Base-by-base conservation (phyloP, 2,888 invertebrate genomes). In the Acleris holmiana region DNA sequence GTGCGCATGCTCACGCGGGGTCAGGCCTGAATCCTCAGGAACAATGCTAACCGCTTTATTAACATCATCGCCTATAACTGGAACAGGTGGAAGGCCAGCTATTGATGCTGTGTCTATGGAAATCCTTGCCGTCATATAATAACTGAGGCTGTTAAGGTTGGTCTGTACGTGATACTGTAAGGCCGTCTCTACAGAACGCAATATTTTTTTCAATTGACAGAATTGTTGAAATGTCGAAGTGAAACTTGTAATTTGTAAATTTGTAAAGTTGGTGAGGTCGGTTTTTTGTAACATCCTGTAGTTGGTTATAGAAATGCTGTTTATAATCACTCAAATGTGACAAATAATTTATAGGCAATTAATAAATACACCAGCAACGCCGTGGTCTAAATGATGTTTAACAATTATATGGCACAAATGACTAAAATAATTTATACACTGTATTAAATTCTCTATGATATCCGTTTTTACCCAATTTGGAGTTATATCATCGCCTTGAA, bases 41-140 rank as follows among this genome's bases (percentile, higher is more conserved):
- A 89, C 90, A 91, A 91, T 91, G 91, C 85, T 86, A 91, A 91
- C 91, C 78, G 73, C 87, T 89, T 85, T 77, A 90, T 91, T 91
- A 89, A 82, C 90, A 77, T 81, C 74, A 77, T 80, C 74, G 82
- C 79, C 78, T 83, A 83, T 85, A 88, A 85, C 77, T 88, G 73
- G 88, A 86, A 83, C 89, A 84, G 76, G 74, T 81, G 78, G 83
- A 87, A 89, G 91, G 88, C 74, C 82, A 78, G 76, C 75, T 71
- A 71, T 69, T 51, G 65, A 57, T 66, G 64, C 15, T 54, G 49
- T 48, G 51, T 46, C 53, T 65, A 59, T 55, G 54, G 64, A 59
- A 59, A 65, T 64, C 58, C 64, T 60, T 59, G 62, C 62, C 46
- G 48, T 44, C 47, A 48, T 47, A 25, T 60, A 50, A 46, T 46